These are phyloP conservation scores for Drosophila melanica DNA, from an alignment of 1,140 invertebrate genomes.

Conservation along the genomic window DNA sequence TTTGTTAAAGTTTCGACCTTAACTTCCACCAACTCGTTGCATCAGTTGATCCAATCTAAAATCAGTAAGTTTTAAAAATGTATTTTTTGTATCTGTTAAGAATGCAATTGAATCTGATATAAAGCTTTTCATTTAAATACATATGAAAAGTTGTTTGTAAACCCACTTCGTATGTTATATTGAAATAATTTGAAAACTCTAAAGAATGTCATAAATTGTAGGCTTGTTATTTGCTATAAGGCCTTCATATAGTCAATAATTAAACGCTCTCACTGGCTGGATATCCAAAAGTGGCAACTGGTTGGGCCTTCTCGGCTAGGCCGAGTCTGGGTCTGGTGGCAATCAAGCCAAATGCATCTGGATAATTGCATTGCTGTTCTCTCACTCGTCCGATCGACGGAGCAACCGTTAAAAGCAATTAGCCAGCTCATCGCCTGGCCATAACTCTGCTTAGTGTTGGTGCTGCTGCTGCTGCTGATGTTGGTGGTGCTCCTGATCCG, in stretches of 20 bases:
- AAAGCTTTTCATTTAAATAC: no score
- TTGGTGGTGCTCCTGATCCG: slow-evolving; percentile 9
- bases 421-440: slow-evolving; percentile 57
- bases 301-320: not conserved
- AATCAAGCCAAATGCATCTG: slow-evolving; percentile 69
- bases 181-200: not conserved
- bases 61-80: no score
- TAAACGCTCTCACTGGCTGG: slow-evolving; percentile 30
- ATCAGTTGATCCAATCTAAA: no score
- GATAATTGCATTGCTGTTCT: slow-evolving; percentile 63
- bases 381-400: slow-evolving; percentile 19
- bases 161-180: no score
- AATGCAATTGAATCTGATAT: no score
- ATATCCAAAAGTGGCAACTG: not conserved
- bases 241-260: not conserved
- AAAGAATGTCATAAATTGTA: not conserved
- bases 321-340: slow-evolving; percentile 28
- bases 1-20: no score
- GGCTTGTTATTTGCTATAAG: no score
- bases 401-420: slow-evolving; percentile 65
- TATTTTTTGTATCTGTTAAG: no score
- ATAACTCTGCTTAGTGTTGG: slow-evolving; percentile 14
- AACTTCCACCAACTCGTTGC: no score
- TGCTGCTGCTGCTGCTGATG: not conserved
- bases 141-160: no score